Evolutionary conservation across 1,140 invertebrate species (phyloP), one percentile per base, ranked within the genome.

Genomic region (Drosophila micromelanica): DNA sequence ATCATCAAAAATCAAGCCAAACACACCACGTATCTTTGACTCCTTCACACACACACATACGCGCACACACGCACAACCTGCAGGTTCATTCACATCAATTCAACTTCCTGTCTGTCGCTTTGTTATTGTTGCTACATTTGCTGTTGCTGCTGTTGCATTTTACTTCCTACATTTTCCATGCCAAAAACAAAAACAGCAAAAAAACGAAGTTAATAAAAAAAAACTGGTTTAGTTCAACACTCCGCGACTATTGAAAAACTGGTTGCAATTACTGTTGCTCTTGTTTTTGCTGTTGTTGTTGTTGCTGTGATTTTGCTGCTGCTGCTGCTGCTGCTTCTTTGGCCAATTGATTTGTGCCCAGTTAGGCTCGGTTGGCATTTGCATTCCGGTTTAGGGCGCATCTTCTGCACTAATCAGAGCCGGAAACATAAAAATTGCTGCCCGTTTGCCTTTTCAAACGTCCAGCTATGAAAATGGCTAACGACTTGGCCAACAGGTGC

Each of bases 101-200:
- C 60, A 65, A 86, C 82, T 86, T 86, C 82, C 82, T 86, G 82
- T 81, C 81, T 87, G 56, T 73, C 38, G 75, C 57, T 69, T 51
- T 73, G 55, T 69, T 55, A 38, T 56, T 55, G 52, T 67, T 59
- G 11, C n/a, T n/a, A n/a, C 12, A 57, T 35, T 17, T 63, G 59
- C 27, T 49, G 56, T 5, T 69, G 65, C 17, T 61, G 48, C 27
- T 61, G 45, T 32, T 73, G 70, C 71, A 73, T 77, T 69, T 74
- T 61, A 86, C 81, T 86, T 86, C 81, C 81, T 87, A 86, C 71
- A 79, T 84, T 84, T 84, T 85, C 80, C 71, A 65, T 69, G 55
- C 51, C 56, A 54, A 67, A 73, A 73, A 73, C 38, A 57, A 65
- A 63, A 52, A 64, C 69, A 65, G 65, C 59, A 64, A 38, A 37